Percentiles rank a stretch among this genome's conserved stretches.
Conservation (phyloP, 2,113 vertebrate genomes). For the Menura novaehollandiae region DNA sequence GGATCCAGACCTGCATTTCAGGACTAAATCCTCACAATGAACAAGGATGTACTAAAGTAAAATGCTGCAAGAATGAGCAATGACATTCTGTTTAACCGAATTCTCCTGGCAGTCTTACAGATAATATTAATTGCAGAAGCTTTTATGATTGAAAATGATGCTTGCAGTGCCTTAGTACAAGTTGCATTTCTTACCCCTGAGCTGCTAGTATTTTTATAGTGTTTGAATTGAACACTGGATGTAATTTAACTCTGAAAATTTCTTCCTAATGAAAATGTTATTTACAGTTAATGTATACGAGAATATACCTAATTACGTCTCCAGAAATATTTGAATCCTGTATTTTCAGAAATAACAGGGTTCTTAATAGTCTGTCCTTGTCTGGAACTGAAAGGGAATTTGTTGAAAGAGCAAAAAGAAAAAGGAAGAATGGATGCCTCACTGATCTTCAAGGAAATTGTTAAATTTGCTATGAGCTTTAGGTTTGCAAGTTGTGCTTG, state of each 20-base stretch:
- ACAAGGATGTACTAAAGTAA: neutral
- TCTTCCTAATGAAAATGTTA: neutral
- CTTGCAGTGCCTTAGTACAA: neutral
- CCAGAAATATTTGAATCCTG: neutral
- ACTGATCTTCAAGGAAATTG: neutral
- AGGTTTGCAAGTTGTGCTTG: neutral
- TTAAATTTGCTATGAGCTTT: neutral
- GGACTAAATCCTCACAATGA: neutral
- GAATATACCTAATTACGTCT: neutral
- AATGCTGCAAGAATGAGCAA: neutral
- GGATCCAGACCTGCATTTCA: neutral
- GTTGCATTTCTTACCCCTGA: neutral
- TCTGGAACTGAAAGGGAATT: neutral
- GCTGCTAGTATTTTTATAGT: neutral
- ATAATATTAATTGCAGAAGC: neutral
- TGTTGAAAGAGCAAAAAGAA: neutral
- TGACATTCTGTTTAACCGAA: neutral
- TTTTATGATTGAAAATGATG: neutral
- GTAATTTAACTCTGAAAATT: neutral
- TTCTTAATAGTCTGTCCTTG: neutral
- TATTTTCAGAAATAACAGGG: neutral
- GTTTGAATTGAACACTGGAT: neutral
- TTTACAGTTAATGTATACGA: neutral
- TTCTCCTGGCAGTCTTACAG: neutral
- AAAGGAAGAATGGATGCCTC: neutral